phyloP scores from a whole-genome alignment of 1,140 invertebrate species.

The Drosophila ananassae region DNA sequence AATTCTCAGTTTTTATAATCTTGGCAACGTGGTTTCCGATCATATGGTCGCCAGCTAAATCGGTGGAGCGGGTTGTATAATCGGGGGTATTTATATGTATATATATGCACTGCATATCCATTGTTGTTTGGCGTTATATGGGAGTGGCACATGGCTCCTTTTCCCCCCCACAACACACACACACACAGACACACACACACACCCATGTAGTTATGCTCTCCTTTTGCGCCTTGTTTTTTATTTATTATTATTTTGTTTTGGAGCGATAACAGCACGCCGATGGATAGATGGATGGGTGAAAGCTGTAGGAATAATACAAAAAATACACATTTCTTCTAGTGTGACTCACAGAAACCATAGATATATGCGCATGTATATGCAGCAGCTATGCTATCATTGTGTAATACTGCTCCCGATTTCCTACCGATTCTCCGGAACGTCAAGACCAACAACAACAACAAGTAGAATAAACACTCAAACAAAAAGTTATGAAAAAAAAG shows the following conservation, averaged over 20 bases:
- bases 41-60: conserved; percentile 65
- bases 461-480: conserved; percentile 25
- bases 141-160: conserved; percentile 30
- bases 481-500: conserved; percentile 34
- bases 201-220: neutral
- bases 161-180: neutral
- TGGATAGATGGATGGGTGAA: conserved; percentile 22
- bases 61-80: conserved; percentile 50
- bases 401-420: conserved; percentile 32
- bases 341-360: conserved; percentile 18
- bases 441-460: conserved; percentile 6
- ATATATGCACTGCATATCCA: conserved; percentile 6
- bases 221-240: neutral
- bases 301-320: conserved; percentile 19
- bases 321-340: conserved; percentile 13
- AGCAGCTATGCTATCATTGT: conserved; percentile 38
- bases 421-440: conserved; percentile 12
- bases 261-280: conserved; percentile 11
- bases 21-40: conserved; percentile 78
- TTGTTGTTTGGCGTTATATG: conserved; percentile 3
- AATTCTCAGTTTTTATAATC: conserved; percentile 60
- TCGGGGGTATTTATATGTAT: conserved; percentile 7
- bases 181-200: too few relatives aligned
- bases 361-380: conserved; percentile 7
- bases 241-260: conserved; percentile 9